These are phyloP conservation scores for Ganaspis brasiliensis DNA, from an alignment of 2,888 invertebrate genomes.

Conservation along the genomic window DNA sequence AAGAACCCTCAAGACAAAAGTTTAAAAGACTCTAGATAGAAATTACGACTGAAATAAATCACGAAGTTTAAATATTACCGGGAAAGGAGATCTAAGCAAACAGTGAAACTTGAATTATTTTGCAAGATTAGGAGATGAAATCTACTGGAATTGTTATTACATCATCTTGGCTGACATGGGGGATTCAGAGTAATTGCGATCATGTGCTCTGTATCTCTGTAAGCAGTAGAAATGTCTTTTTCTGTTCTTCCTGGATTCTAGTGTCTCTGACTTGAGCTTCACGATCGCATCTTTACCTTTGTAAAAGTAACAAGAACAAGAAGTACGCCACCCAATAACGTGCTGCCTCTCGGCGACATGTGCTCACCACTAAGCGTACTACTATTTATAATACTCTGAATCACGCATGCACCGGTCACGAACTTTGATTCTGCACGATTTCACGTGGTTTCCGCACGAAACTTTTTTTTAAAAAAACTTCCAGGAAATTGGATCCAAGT, in stretches of 20 bases:
- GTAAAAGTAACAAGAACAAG: conserved; percentile 42
- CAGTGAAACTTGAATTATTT: conserved; percentile 3
- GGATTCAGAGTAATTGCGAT: conserved; percentile 4
- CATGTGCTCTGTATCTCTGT: conserved; percentile 13
- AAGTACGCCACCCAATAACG: conserved; percentile 54
- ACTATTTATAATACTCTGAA: conserved; percentile 71
- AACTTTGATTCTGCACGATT: conserved; percentile 58
- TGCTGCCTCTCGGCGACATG: conserved; percentile 58
- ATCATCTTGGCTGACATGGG: conserved; percentile 6
- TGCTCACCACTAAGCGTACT: conserved; percentile 51
- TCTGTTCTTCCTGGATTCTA: conserved; percentile 32
- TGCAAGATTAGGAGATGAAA: background rate
- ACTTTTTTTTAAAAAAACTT: background rate
- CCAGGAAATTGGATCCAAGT: background rate
- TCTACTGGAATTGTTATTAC: conserved; percentile 10
- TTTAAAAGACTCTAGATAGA: no score
- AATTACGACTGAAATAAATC: no score
- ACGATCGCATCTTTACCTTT: conserved; percentile 36
- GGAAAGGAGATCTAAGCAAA: background rate
- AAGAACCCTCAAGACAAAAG: no score
- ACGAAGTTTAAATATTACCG: background rate
- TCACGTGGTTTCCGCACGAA: conserved; percentile 36
- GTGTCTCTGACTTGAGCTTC: conserved; percentile 11
- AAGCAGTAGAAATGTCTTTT: conserved; percentile 33
- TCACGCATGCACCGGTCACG: conserved; percentile 63